phyloP scores from a whole-genome alignment of 1,140 invertebrate genomes.

The Drosophila ficusphila region DNA sequence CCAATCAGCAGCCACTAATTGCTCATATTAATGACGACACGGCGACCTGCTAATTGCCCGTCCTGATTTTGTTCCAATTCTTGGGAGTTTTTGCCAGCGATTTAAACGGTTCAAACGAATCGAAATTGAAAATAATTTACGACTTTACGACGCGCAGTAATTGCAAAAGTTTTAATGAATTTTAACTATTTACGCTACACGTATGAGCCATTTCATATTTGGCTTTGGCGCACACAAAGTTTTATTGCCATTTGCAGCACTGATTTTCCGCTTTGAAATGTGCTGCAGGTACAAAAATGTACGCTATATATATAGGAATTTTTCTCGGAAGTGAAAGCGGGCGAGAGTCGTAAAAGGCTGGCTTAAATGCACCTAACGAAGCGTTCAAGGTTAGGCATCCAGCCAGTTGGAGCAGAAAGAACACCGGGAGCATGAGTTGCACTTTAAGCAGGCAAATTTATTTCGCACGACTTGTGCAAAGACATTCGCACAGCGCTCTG shows the following conservation, averaged over 20 bases:
- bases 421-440: conserved; percentile 59
- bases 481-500: conserved; percentile 48
- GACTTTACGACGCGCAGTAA: conserved; percentile 46
- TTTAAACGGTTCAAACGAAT: background rate
- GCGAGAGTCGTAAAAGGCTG: conserved; percentile 7
- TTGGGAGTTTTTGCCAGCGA: conserved; percentile 5
- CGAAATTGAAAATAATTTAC: conserved; percentile 57
- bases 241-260: conserved; percentile 66
- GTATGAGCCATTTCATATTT: conserved; percentile 63
- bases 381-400: conserved; percentile 60
- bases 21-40: conserved; percentile 54
- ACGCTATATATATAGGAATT: conserved; percentile 19
- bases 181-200: conserved; percentile 63
- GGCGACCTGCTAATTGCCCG: conserved; percentile 29
- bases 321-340: background rate
- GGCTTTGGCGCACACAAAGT: conserved; percentile 43
- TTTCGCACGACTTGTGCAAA: conserved; percentile 67
- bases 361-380: conserved; percentile 67
- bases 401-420: conserved; percentile 16
- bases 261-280: conserved; percentile 54
- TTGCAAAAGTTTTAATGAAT: conserved; percentile 77
- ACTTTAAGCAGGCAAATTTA: conserved; percentile 68
- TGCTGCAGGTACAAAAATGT: conserved; percentile 1
- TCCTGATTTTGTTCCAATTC: conserved; percentile 32
- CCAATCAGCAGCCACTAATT: conserved; percentile 65